Conservation (phyloP, 2,113 vertebrate genomes). For the Spilogale gracilis region DNA sequence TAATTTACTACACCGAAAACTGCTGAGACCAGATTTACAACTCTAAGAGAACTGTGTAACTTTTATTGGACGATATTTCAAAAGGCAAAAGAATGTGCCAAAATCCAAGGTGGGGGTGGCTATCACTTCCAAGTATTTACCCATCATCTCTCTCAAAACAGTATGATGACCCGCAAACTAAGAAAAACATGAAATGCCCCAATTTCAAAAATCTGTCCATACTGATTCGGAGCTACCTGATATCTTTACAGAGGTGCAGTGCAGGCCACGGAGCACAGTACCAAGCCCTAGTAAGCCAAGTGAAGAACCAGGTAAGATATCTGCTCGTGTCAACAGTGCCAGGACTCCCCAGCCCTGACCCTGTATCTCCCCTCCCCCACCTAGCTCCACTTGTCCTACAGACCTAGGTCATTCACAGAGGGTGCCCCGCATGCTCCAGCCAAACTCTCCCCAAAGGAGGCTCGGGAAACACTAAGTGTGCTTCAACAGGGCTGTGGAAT, state of each 20-base stretch:
- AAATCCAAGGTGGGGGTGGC: background rate
- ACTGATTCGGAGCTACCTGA: background rate
- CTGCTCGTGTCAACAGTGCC: background rate
- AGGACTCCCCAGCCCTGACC: background rate
- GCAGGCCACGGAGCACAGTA: fast-evolving
- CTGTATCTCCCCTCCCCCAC: background rate
- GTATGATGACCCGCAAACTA: background rate
- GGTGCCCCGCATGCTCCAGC: too few species aligned
- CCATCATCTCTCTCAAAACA: background rate
- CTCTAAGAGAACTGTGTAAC: slow-evolving; percentile 25
- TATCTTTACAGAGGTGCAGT: background rate
- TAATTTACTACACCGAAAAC: slow-evolving; percentile 31
- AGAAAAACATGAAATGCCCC: slow-evolving; percentile 30
- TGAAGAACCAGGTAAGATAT: background rate
- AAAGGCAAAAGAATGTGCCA: slow-evolving; percentile 36
- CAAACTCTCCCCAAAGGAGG: background rate
- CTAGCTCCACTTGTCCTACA: background rate
- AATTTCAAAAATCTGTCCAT: background rate
- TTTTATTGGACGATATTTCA: slow-evolving; percentile 55
- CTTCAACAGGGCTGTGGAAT: background rate
- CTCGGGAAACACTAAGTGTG: background rate
- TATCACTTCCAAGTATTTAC: slow-evolving; percentile 15
- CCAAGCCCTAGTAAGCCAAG: background rate
- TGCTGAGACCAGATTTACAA: background rate
- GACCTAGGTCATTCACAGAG: background rate